Conservation (phyloP, 1,140 invertebrate genomes). For the Eueides isabella region DNA sequence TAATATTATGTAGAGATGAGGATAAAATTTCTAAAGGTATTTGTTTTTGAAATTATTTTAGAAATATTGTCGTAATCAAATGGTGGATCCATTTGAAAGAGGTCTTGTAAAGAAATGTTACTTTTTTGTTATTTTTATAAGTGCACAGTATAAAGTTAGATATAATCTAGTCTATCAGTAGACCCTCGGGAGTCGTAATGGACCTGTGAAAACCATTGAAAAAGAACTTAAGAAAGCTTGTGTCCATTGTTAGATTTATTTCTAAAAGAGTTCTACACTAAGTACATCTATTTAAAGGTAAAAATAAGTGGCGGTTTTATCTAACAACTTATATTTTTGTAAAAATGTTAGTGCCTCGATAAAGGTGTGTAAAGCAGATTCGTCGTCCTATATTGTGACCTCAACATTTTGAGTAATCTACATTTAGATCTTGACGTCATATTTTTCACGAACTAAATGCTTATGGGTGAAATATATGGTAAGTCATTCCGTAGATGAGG, state of each 20-base stretch:
- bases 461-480: not conserved
- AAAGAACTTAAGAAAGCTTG: constrained; percentile 54
- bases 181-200: constrained; percentile 63
- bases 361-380: not conserved
- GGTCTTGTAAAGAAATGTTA: not conserved
- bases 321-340: not conserved
- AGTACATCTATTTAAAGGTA: not conserved
- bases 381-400: too few relatives aligned
- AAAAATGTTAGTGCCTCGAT: not conserved
- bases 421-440: not conserved
- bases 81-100: not conserved
- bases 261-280: not conserved
- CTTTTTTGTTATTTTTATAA: constrained; percentile 14
- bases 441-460: not conserved
- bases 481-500: too few relatives aligned
- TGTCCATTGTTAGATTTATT: constrained; percentile 64
- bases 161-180: constrained; percentile 53
- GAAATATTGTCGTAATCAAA: not conserved
- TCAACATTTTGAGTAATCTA: not conserved
- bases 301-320: not conserved
- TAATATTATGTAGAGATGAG: constrained; percentile 59
- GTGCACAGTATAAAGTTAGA: constrained; percentile 30
- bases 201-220: constrained; percentile 59
- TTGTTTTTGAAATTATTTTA: not conserved
- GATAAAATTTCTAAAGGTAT: constrained; percentile 74